A percentile compares a stretch with the other conserved stretches of the same genome.
Conservation (phyloP, 2,888 invertebrate species). For the Aphidoletes aphidimyza region DNA sequence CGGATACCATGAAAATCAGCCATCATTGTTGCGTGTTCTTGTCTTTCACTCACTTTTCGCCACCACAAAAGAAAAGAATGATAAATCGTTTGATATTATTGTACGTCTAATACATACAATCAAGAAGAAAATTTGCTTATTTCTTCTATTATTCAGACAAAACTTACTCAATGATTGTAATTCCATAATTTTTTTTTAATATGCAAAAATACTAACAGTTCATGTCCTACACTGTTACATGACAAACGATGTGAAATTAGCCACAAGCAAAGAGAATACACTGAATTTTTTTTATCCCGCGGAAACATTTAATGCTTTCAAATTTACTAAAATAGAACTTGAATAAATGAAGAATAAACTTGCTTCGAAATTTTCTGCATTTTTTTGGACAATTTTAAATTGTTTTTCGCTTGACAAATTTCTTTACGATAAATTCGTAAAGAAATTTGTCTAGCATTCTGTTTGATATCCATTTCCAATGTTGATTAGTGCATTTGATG, state of each 20-base stretch:
- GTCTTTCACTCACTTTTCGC: conserved; percentile 26
- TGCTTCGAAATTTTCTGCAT: too few species aligned
- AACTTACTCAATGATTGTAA: conserved; percentile 11
- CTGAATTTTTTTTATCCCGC: conserved; percentile 22
- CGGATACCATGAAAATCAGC: conserved; percentile 1
- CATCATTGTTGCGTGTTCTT: conserved; percentile 20
- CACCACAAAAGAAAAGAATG: conserved; percentile 21
- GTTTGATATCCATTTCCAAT: too few species aligned
- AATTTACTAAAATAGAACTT: not conserved
- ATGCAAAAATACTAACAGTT: conserved; percentile 8
- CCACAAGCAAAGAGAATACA: conserved; percentile 25
- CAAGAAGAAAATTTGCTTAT: conserved; percentile 19
- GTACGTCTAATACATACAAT: conserved; percentile 25
- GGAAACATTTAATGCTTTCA: not conserved
- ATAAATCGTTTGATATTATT: conserved; percentile 25
- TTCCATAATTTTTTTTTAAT: conserved; percentile 13
- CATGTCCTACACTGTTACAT: conserved; percentile 19
- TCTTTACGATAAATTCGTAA: too few species aligned
- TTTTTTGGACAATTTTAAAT: too few species aligned
- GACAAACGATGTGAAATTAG: conserved; percentile 14
- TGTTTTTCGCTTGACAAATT: too few species aligned
- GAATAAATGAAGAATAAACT: not conserved
- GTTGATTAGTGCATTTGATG: too few species aligned
- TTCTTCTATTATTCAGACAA: conserved; percentile 26
- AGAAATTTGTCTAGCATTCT: too few species aligned